Base-by-base conservation (phyloP, 2,113 vertebrate species). In the Mola mola region DNA sequence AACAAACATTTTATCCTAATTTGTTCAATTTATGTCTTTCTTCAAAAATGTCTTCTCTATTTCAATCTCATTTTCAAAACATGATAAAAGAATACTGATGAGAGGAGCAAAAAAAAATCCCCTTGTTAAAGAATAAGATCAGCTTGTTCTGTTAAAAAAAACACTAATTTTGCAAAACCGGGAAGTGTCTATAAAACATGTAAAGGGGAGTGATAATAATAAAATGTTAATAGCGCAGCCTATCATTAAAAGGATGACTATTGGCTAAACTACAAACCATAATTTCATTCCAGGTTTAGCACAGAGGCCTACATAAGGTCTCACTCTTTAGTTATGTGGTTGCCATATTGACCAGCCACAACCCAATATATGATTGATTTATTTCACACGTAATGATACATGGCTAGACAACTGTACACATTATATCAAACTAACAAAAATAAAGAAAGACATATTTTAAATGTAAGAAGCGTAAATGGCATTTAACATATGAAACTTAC, bases 341-440 rank as follows among this genome's bases (percentile, higher is more conserved):
- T 72, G 69, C 83, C 83, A 75, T 72, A 87, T 83, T 82, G 79
- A 90, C 79, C 79, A 55, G 64, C 68, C 78, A 87, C 83, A 74
- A 83, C 73, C 81, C 86, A 87, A 85, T 88, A 89, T 88, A 89
- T 88, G 89, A 90, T 87, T 83, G 86, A 87, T 90, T 90, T 90
- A 90, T 90, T 90, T 89, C 85, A 90, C 89, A 90, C 83, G 68
- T 86, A 89, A 87, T 89, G 89, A 88, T 89, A 90, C 89, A 90
- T 90, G 89, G 89, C 89, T 90, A 88, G 89, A 89, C 89, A 90
- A 90, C 87, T 89, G 86, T 88, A 89, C 89, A 90, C 89, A 85
- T 86, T 90, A 90, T 90, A 90, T 89, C 89, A 90, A 90, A 90
- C 88, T 89, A 90, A 91, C 85, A 88, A 87, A 88, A 91, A 90